Conservation (phyloP, 2,797 vertebrate genomes). For the Myiotriccus ornatus region DNA sequence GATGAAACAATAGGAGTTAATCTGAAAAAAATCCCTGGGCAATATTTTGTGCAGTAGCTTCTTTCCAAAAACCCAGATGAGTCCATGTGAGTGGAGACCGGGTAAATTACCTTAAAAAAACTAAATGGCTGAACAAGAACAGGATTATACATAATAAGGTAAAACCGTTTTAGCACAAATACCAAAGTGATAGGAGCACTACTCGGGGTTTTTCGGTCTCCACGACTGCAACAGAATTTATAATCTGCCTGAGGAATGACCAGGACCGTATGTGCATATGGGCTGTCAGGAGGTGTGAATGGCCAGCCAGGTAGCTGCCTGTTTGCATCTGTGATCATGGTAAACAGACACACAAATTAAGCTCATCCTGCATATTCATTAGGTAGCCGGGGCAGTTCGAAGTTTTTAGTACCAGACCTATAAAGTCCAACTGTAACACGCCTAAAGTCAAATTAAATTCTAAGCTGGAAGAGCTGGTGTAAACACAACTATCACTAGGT, state of each 20-base stretch:
- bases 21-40: background rate
- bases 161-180: background rate
- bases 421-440: background rate
- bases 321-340: background rate
- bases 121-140: background rate
- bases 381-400: background rate
- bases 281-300: conserved; percentile 10
- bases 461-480: background rate
- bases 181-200: background rate
- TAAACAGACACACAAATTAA: background rate
- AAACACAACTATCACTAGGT: background rate
- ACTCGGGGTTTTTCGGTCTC: background rate
- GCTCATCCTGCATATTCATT: background rate
- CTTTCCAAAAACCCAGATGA: background rate
- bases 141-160: background rate
- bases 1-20: background rate
- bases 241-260: background rate
- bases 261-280: background rate
- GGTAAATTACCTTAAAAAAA: background rate
- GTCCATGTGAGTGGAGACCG: background rate
- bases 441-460: background rate
- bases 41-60: background rate
- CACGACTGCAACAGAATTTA: background rate
- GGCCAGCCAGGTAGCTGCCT: background rate
- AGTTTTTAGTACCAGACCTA: background rate